These are phyloP conservation scores for Zosterops japonicus DNA, from an alignment of 2,113 vertebrate genomes.

Conservation along the genomic window DNA sequence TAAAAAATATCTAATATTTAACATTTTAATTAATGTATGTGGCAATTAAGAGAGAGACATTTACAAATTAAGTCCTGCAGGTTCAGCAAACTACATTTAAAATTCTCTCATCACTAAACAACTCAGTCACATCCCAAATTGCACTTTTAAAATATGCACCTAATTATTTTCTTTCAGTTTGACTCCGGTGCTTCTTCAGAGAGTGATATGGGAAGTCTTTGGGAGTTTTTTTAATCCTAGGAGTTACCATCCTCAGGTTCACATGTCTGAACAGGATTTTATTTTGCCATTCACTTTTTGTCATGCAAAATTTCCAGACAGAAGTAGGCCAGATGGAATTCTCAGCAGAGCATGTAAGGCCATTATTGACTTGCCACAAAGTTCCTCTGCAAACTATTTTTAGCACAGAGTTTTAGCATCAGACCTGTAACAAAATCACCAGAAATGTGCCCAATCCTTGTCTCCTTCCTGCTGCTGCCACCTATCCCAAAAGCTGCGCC, in stretches of 20 bases:
- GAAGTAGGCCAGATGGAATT: neutral
- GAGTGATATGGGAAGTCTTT: neutral
- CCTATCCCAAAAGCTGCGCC: neutral
- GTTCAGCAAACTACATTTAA: neutral
- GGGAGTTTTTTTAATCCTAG: neutral
- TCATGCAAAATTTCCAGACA: neutral
- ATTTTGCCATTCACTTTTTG: neutral
- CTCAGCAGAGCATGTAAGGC: neutral
- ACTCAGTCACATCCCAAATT: neutral
- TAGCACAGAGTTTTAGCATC: neutral
- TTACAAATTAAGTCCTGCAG: neutral
- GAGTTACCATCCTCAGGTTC: neutral
- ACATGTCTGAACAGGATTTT: neutral
- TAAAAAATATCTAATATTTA: neutral
- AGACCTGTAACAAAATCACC: neutral
- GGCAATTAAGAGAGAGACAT: neutral
- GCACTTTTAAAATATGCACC: neutral
- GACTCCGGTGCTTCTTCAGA: neutral
- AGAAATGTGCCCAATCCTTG: neutral
- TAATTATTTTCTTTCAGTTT: neutral
- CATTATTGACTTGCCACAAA: conserved; percentile 7
- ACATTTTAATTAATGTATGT: neutral
- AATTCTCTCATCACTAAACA: neutral
- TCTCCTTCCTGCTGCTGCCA: neutral
- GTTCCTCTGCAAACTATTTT: neutral